A percentile compares a stretch with the other conserved stretches of the same genome.
These are phyloP conservation scores for Sternotherus odoratus DNA, from an alignment of 2,797 vertebrate genomes.

Conservation along the genomic window DNA sequence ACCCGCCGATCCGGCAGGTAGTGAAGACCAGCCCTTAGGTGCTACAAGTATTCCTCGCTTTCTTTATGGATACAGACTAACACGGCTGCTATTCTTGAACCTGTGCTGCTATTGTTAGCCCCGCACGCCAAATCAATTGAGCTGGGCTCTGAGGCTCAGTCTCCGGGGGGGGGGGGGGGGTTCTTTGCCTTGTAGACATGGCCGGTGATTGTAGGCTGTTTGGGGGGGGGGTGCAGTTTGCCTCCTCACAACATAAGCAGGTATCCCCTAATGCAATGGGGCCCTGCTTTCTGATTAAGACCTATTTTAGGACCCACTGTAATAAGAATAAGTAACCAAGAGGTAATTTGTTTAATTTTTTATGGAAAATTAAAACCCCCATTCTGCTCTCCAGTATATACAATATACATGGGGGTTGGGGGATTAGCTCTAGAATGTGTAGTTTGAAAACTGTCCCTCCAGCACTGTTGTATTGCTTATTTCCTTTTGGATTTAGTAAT, in stretches of 20 bases:
- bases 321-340: conserved; percentile 11
- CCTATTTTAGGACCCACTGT: not conserved
- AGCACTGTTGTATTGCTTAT: not conserved
- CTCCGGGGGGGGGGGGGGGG: no score
- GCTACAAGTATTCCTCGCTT: no score
- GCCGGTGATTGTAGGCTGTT: not conserved
- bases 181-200: not conserved
- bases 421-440: not conserved
- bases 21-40: no score
- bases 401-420: not conserved
- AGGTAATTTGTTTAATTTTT: conserved; percentile 9
- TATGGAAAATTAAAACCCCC: not conserved
- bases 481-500: not conserved
- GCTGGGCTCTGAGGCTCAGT: no score
- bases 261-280: not conserved
- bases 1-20: no score
- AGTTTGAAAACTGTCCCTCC: not conserved
- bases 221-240: no score
- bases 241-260: no score
- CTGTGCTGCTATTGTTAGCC: not conserved
- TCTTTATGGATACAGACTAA: no score
- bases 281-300: conserved; percentile 6
- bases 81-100: no score
- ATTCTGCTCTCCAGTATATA: not conserved
- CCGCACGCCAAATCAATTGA: not conserved